Percentiles rank a stretch among this genome's conserved stretches.
phyloP scores from a whole-genome alignment of 2,797 vertebrate species.

The Columba guinea region DNA sequence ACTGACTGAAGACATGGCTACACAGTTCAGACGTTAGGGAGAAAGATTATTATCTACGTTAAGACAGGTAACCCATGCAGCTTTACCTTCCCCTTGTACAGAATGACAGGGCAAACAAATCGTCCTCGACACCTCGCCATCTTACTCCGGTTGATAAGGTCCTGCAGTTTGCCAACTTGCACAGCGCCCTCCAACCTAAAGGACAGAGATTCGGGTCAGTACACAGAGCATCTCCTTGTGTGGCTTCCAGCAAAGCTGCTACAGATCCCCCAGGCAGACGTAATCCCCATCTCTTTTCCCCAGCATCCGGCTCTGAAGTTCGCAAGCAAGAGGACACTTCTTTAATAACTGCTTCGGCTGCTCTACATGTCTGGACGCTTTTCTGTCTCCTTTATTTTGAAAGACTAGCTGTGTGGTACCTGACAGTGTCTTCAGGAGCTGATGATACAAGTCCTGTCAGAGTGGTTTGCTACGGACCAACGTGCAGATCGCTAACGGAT shows the following conservation, averaged over 20 bases:
- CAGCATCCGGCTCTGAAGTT: not conserved
- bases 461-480: not conserved
- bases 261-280: not conserved
- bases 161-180: conserved; percentile 91
- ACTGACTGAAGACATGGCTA: not conserved
- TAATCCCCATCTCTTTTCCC: not conserved
- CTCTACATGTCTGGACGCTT: accelerated
- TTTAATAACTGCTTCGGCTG: not conserved
- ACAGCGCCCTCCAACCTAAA: conserved; percentile 90
- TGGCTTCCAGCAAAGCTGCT: accelerated
- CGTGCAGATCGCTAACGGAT: accelerated
- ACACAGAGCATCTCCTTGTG: not conserved
- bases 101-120: conserved; percentile 96
- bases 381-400: not conserved
- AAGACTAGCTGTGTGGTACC: not conserved
- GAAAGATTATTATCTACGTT: not conserved
- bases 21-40: not conserved
- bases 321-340: not conserved
- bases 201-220: conserved; percentile 5
- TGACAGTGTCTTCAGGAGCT: not conserved
- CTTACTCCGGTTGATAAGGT: conserved; percentile 94
- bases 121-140: conserved; percentile 94
- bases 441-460: not conserved
- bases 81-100: conserved; percentile 96
- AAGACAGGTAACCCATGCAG: not conserved